Percentiles rank a stretch among this genome's conserved stretches.
Evolutionary conservation across 2,113 vertebrate species (phyloP).

Genomic region (Cyprinodon variegatus): DNA sequence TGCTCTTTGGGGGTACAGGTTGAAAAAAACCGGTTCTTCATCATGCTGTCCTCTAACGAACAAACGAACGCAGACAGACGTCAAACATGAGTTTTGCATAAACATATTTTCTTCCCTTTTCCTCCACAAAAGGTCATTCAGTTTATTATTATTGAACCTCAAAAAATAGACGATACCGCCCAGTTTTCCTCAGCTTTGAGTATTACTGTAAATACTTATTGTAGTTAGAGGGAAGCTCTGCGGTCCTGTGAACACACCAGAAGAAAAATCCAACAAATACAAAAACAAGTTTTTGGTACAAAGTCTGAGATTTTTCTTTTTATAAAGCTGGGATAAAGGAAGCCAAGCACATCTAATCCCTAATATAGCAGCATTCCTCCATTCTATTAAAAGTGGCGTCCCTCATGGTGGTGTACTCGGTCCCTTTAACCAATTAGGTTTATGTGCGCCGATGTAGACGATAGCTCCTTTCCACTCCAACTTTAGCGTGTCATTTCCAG

Average conservation of each 20-base stretch:
- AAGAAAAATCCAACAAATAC: slow-evolving; percentile 42
- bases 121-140: slow-evolving; percentile 30
- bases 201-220: slow-evolving; percentile 46
- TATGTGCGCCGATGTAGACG: slow-evolving; percentile 6
- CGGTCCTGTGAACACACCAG: slow-evolving; percentile 40
- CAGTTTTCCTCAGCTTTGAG: slow-evolving; percentile 19
- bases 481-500: not conserved
- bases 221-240: slow-evolving; percentile 64
- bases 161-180: slow-evolving; percentile 40
- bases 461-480: not conserved
- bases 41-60: slow-evolving; percentile 4
- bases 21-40: slow-evolving; percentile 23
- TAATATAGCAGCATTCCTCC: not conserved
- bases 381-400: not conserved
- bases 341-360: not conserved
- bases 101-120: slow-evolving; percentile 58
- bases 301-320: slow-evolving; percentile 57
- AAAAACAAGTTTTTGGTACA: slow-evolving; percentile 57
- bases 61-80: slow-evolving; percentile 10
- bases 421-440: not conserved
- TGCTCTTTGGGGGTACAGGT: slow-evolving; percentile 26
- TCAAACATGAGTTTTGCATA: slow-evolving; percentile 65
- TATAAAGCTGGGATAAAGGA: slow-evolving; percentile 51
- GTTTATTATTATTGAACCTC: slow-evolving; percentile 29
- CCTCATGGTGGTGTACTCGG: slow-evolving; percentile 31